phyloP scores from a whole-genome alignment of 2,113 vertebrate species.

The Rhynchopsitta pachyrhyncha region DNA sequence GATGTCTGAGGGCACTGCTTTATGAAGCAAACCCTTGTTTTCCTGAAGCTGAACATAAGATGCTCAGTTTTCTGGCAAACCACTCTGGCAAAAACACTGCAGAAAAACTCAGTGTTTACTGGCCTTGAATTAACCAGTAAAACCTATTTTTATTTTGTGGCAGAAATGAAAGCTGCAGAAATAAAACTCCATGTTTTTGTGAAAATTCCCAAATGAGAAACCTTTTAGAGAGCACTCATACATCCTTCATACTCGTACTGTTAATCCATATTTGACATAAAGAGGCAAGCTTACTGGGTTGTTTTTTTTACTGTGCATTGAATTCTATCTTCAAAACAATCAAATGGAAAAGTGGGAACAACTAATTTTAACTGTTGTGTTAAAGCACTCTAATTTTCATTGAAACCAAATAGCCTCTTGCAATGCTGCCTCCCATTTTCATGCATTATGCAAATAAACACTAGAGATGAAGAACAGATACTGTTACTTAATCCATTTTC shows the following conservation, averaged over 20 bases:
- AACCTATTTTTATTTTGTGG: background rate
- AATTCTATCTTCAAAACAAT: conserved; percentile 33
- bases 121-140: background rate
- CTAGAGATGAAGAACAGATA: conserved; percentile 26
- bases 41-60: background rate
- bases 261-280: background rate
- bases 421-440: conserved; percentile 7
- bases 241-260: background rate
- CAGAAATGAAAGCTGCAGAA: background rate
- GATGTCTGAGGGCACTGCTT: background rate
- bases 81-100: background rate
- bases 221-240: background rate
- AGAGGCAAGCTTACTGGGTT: background rate
- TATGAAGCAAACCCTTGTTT: background rate
- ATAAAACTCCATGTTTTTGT: background rate
- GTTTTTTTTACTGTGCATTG: background rate
- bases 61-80: background rate
- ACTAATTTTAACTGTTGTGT: conserved; percentile 23
- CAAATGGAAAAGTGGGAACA: conserved; percentile 33
- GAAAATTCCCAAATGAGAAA: background rate
- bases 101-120: background rate
- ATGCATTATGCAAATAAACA: conserved; percentile 59
- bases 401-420: conserved; percentile 7
- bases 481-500: conserved; percentile 52
- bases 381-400: conserved; percentile 42